A percentile compares a stretch with the other conserved stretches of the same genome.
phyloP scores from a whole-genome alignment of 2,113 vertebrate genomes.

The Macrotus californicus region DNA sequence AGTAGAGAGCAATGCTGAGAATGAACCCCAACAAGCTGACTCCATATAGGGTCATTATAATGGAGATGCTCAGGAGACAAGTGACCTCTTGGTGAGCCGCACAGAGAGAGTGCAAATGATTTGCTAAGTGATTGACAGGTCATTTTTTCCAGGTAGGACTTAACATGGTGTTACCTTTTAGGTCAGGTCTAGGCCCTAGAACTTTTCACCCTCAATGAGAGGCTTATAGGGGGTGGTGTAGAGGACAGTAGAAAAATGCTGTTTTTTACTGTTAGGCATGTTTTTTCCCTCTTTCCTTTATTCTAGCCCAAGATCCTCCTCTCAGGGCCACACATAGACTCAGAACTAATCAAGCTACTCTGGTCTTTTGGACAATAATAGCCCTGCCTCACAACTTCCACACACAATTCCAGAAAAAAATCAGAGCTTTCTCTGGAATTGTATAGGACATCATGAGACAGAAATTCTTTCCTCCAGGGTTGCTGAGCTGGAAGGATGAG shows the following conservation, averaged over 20 bases:
- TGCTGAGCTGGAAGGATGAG: background rate
- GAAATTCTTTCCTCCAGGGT: background rate
- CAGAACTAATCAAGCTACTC: background rate
- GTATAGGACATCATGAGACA: background rate
- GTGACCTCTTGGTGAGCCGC: background rate
- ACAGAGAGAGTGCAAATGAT: background rate
- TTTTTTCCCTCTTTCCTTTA: background rate
- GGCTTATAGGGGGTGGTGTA: background rate
- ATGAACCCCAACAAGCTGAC: background rate
- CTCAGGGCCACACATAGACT: background rate
- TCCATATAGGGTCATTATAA: fast-evolving
- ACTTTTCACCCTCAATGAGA: background rate
- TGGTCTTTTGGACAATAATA: background rate
- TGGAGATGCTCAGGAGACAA: background rate
- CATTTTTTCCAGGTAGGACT: background rate
- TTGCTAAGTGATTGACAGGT: background rate
- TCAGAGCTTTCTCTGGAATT: background rate
- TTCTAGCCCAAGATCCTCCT: background rate
- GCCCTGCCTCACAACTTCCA: background rate
- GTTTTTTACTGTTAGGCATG: background rate
- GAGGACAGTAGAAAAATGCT: background rate
- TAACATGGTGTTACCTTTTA: background rate
- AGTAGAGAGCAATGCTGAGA: background rate
- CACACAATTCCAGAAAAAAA: background rate
- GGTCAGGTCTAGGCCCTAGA: background rate